phyloP scores from a whole-genome alignment of 2,797 vertebrate species.

The Pelodytes ibericus region DNA sequence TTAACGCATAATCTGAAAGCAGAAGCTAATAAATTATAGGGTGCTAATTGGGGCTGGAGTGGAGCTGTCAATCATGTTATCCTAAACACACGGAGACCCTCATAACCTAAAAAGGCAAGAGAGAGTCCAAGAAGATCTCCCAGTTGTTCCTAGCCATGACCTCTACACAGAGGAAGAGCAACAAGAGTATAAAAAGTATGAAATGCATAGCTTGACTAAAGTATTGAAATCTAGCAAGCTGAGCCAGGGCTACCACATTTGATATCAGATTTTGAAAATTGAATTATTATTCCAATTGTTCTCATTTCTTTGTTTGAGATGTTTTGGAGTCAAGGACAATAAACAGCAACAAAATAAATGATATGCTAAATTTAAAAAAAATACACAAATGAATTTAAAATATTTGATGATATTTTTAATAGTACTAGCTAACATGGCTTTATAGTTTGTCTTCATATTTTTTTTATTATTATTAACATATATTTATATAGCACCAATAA shows the following conservation, averaged over 20 bases:
- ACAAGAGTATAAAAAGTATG: constrained; percentile 30
- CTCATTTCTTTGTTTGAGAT: too few species aligned
- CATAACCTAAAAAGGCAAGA: constrained; percentile 83
- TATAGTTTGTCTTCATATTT: too few species aligned
- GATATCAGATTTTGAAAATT: too few species aligned
- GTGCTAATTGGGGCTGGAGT: constrained; percentile 83
- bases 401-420: too few species aligned
- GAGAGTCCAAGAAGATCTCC: constrained; percentile 69
- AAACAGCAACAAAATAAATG: too few species aligned
- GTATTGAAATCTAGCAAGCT: neutral
- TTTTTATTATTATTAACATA: too few species aligned
- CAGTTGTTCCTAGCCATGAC: constrained; percentile 78
- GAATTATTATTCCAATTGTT: too few species aligned
- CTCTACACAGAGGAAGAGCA: constrained; percentile 67
- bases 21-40: constrained; percentile 84
- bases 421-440: too few species aligned
- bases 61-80: constrained; percentile 78
- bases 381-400: too few species aligned
- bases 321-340: too few species aligned
- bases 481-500: too few species aligned
- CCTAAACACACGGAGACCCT: constrained; percentile 79
- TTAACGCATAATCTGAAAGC: constrained; percentile 85
- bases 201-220: neutral
- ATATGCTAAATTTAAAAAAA: too few species aligned
- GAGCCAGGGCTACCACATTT: neutral